A percentile compares a stretch with the other conserved stretches of the same genome.
These are phyloP conservation scores for Aldabrachelys gigantea DNA, from an alignment of 2,113 vertebrate species.

Conservation along the genomic window DNA sequence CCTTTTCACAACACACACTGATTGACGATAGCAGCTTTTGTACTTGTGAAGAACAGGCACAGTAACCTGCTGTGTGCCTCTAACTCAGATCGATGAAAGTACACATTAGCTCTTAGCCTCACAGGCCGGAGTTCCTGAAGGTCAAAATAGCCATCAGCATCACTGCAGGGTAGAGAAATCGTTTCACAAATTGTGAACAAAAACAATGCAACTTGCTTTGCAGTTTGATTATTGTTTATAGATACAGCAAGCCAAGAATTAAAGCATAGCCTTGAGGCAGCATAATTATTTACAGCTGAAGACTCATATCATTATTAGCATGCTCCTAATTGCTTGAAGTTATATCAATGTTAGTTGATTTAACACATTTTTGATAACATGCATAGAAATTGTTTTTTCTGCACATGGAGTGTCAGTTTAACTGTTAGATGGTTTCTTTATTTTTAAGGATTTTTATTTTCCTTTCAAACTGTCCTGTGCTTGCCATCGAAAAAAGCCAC, in stretches of 20 bases:
- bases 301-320: constrained; percentile 99
- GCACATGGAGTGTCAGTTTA: constrained; percentile 85
- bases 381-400: constrained; percentile 90
- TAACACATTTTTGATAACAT: constrained; percentile 92
- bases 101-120: constrained; percentile 83
- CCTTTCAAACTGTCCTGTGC: constrained; percentile 37
- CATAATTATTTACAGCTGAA: constrained; percentile 99
- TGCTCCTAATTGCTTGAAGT: constrained; percentile 99
- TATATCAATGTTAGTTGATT: constrained; percentile 99
- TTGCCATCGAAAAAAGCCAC: constrained; percentile 36
- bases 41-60: constrained; percentile 79
- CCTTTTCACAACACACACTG: constrained; percentile 82
- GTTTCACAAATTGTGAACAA: constrained; percentile 89
- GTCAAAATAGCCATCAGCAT: constrained; percentile 92
- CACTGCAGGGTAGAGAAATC: constrained; percentile 88
- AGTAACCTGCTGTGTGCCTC: constrained; percentile 79
- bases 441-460: constrained; percentile 63
- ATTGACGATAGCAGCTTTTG: constrained; percentile 82
- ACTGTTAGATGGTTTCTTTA: constrained; percentile 72
- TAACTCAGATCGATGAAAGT: constrained; percentile 86
- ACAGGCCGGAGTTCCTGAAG: constrained; percentile 87
- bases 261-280: constrained; percentile 97
- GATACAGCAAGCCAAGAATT: constrained; percentile 97
- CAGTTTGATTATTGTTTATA: constrained; percentile 99
- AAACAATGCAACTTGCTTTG: constrained; percentile 89